Percentiles rank a stretch among this genome's conserved stretches.
phyloP scores from a whole-genome alignment of 2,113 vertebrate species.

The Dromaius novaehollandiae region DNA sequence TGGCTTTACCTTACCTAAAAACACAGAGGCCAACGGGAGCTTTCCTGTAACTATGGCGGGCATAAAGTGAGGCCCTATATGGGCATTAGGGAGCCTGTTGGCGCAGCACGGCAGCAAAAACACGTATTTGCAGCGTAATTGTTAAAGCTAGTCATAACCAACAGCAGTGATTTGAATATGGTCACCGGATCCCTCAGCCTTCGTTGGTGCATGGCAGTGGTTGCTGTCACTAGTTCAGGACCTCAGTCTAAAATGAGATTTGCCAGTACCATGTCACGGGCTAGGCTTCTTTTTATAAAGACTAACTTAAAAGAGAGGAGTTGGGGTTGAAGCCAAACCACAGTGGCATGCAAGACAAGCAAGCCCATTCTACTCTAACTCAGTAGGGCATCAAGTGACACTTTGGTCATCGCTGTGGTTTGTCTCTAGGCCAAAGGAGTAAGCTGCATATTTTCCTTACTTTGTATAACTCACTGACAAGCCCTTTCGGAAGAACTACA shows the following conservation, averaged over 20 bases:
- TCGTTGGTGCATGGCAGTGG: neutral
- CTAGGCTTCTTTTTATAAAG: neutral
- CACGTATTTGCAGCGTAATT: neutral
- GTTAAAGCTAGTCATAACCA: neutral
- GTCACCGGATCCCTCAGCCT: accelerated
- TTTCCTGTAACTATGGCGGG: neutral
- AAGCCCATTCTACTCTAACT: neutral
- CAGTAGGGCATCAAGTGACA: neutral
- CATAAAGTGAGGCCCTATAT: neutral
- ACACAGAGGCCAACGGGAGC: neutral
- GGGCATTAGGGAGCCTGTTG: neutral
- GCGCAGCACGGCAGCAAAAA: neutral
- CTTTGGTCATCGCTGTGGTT: conserved; percentile 10
- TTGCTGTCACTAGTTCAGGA: neutral
- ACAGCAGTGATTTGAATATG: neutral
- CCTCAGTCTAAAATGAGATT: neutral
- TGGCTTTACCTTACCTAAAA: neutral
- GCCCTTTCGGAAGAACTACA: neutral
- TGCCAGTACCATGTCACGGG: neutral
- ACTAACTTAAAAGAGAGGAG: neutral
- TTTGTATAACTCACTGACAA: neutral
- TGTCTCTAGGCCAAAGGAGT: conserved; percentile 4
- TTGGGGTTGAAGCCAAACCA: conserved; percentile 32
- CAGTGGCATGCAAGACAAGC: neutral
- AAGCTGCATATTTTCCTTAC: neutral